Base-by-base conservation (phyloP, 1,140 invertebrate species). In the Tetraneura akinire region DNA sequence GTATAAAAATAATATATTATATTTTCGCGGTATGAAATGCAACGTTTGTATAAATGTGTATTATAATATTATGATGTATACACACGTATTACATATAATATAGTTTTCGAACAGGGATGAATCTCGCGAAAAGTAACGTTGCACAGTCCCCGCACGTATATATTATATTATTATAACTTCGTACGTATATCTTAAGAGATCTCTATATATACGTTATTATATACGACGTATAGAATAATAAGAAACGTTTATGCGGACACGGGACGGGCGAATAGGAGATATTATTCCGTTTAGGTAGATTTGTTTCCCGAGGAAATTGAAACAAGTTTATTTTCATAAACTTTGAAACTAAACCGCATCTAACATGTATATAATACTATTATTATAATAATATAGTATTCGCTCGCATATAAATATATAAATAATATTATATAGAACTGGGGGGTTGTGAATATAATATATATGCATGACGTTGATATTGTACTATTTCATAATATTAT, bases 281-380 rank as follows among this genome's bases (percentile, higher is more conserved):
- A 57, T 21, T n/a, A 21, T 26, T 57, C 53, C 53, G 37, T 68
- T 68, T 68, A 68, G 66, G 66, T 68, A 68, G 66, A 47, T 68
- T 68, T 47, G 66, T 68, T 68, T 68, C 42, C 42, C 66, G 42
- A 68, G 66, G 66, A 68, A 68, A 68, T 68, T 68, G 66, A 68
- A 47, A 68, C 66, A 47, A 68, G 66, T 68, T 68, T 68, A 68
- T 68, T 68, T 68, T 21, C 66, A 68, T 47, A 68, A 68, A 68
- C 37, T 68, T 68, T 47, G 66, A 68, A 68, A 68, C 66, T 68
- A 68, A 68, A 68, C 32, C 32, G n/a, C n/a, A 37, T 37, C 32
- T 4, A 4, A 37, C 32, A n/a, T n/a, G n/a, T n/a, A n/a, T 37
- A 37, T 37, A 37, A 47, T 68, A 68, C 66, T 37, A 37, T n/a